Base-by-base conservation (phyloP, 2,113 vertebrate species). In the Azemiops feae region DNA sequence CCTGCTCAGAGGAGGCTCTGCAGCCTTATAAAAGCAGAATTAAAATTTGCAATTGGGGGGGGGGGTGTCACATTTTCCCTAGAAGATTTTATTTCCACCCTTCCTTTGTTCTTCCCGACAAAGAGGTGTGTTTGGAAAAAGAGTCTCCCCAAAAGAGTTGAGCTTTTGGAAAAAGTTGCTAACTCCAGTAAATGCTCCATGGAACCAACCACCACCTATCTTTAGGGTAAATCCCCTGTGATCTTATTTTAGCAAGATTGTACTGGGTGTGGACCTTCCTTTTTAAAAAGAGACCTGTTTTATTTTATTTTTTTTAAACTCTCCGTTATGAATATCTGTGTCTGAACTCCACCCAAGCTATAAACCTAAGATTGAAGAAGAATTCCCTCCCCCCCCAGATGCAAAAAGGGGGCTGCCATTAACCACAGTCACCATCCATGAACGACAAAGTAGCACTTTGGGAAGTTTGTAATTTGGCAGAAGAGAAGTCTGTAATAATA, bases 181-280 rank as follows among this genome's bases (percentile, higher is more conserved):
- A 96, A 91, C 91, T 94, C 92, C 91, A 88, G 69, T 90, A 87
- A 85, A 89, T 92, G 95, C 93, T 95, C 88, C 55, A 90, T 58
- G 53, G 45, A 92, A 60, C 45, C 89, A 45, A n/a, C 27, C 85
- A 34, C 86, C 86, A 92, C 95, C 93, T 96, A 81, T 95, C 93
- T 93, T 95, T 94, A 58, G 96, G 95, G 95, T 97, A 97, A 96
- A 96, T 96, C 94, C 92, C 92, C 86, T 91, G 93, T 95, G 94
- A 98, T 97, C 97, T 96, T 96, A 96, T 97, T 98, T 97, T 69
- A 55, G 92, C 93, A 95, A 97, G 95, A 95, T 96, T 96, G 95
- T 89, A 91, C 93, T 92, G 92, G 93, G 94, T 87, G 93, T 91
- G 69, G 53, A 90, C 91, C 93, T 93, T 81, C 34, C 89, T 95